Evolutionary conservation across 2,113 vertebrate species (phyloP).

Genomic region (Psephotus haematonotus): DNA sequence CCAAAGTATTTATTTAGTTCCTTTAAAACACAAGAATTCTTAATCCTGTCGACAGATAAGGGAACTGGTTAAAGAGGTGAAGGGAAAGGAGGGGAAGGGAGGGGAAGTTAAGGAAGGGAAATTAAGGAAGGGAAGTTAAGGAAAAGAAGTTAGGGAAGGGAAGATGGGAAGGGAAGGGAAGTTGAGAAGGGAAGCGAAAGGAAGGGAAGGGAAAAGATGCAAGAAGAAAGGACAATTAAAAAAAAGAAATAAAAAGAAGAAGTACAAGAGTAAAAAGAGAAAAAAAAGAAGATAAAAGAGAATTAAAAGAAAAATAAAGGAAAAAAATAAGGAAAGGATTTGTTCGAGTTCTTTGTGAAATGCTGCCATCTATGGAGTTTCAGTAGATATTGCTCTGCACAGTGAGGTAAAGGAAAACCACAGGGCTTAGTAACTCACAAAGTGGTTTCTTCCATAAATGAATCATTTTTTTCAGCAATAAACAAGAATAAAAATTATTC

Average conservation of each 20-base stretch:
- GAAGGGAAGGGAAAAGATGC: fast-evolving
- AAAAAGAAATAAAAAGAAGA: fast-evolving
- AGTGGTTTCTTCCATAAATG: background rate
- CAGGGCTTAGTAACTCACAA: background rate
- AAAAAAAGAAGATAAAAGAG: fast-evolving
- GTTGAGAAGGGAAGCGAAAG: too few relatives aligned
- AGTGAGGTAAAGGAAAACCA: background rate
- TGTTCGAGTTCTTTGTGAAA: slow-evolving; percentile 83
- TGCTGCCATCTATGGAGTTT: slow-evolving; percentile 92
- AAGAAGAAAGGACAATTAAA: too few relatives aligned
- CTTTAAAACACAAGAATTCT: slow-evolving; percentile 60
- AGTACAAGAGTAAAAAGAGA: too few relatives aligned
- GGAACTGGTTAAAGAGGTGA: background rate
- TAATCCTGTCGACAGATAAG: slow-evolving; percentile 54
- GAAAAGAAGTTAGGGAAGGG: fast-evolving
- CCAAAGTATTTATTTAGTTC: slow-evolving; percentile 61
- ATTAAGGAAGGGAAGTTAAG: too few relatives aligned
- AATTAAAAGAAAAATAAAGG: background rate
- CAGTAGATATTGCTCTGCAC: background rate
- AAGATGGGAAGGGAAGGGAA: too few relatives aligned
- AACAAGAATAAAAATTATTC: slow-evolving; percentile 35
- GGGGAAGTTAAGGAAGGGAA: background rate
- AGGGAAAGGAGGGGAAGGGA: fast-evolving
- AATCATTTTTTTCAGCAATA: background rate
- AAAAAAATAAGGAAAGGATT: fast-evolving